Conservation (phyloP, 2,113 vertebrate genomes). For the Stegostoma tigrinum region DNA sequence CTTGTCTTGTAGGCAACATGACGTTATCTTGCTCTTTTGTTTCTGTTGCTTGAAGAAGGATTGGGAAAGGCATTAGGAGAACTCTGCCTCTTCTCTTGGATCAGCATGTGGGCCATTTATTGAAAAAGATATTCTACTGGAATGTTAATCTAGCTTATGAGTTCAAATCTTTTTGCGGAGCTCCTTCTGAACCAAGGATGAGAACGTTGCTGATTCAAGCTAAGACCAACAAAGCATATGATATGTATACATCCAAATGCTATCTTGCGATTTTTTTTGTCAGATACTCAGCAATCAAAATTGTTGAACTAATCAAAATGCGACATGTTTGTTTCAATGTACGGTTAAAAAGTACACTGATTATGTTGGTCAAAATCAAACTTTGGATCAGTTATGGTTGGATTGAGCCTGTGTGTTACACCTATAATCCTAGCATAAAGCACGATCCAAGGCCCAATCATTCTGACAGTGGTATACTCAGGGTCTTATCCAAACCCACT, state of each 20-base stretch:
- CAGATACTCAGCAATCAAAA: not conserved
- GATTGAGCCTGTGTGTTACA: not conserved
- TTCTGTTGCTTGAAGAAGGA: not conserved
- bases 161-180: not conserved
- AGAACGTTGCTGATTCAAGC: not conserved
- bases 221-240: not conserved
- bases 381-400: not conserved
- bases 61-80: not conserved
- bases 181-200: not conserved
- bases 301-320: not conserved
- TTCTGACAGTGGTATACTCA: not conserved
- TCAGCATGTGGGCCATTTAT: not conserved
- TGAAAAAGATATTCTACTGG: not conserved
- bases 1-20: not conserved
- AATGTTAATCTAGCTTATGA: not conserved
- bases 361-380: not conserved
- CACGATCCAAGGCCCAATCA: not conserved
- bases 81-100: not conserved
- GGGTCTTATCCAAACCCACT: not conserved
- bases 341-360: not conserved
- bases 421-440: no score
- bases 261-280: not conserved
- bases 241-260: not conserved
- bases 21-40: not conserved
- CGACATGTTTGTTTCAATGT: not conserved